Evolutionary conservation across 2,113 vertebrate genomes (phyloP).

Genomic region (Ailurus styani): DNA sequence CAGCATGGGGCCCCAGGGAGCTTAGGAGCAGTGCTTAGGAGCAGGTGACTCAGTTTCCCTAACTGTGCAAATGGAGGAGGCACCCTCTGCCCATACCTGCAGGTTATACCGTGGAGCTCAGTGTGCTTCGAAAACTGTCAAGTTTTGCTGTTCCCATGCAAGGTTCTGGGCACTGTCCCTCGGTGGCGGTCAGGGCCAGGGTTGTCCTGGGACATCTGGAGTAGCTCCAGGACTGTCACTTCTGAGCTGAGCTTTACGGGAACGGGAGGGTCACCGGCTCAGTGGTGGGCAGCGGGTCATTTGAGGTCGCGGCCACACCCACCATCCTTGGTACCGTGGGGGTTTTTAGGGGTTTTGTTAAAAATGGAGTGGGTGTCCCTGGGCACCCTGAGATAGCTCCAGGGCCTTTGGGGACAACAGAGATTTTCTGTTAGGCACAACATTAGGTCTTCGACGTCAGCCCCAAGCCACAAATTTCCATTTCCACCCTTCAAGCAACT

Average conservation of each 20-base stretch:
- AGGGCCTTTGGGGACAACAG: background rate
- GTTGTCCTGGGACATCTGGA: background rate
- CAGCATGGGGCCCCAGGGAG: background rate
- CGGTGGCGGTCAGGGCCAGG: background rate
- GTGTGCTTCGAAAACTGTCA: background rate
- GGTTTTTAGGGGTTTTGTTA: background rate
- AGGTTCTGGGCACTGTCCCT: background rate
- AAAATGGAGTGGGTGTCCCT: background rate
- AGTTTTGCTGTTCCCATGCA: background rate
- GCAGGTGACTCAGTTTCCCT: background rate
- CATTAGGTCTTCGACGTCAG: background rate
- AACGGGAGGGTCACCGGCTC: background rate
- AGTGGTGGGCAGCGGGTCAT: background rate
- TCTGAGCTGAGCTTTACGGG: background rate
- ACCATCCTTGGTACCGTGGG: background rate
- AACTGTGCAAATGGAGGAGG: background rate
- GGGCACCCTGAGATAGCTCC: background rate
- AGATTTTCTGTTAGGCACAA: background rate
- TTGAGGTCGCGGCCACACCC: background rate
- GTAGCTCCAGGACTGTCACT: background rate
- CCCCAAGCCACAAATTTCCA: background rate
- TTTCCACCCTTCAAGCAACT: background rate
- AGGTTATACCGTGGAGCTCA: background rate
- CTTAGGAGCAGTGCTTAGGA: too few relatives aligned
- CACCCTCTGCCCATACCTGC: accelerated